Conservation (phyloP, 2,888 invertebrate genomes). For the Chymomyza procnemis region DNA sequence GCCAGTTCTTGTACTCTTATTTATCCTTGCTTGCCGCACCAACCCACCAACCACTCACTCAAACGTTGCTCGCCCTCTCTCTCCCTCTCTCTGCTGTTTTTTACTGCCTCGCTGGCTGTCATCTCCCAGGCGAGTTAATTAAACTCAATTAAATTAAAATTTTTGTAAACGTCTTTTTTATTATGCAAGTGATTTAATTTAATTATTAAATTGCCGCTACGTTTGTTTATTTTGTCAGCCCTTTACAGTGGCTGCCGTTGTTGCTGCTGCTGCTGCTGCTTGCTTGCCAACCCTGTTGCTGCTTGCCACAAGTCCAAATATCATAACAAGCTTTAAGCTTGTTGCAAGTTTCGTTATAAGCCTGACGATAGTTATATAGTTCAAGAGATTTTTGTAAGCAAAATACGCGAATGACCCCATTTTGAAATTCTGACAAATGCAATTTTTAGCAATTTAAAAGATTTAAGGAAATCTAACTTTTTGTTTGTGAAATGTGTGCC, state of each 20-base stretch:
- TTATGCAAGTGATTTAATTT: conserved; percentile 73
- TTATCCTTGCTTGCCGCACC: conserved; percentile 24
- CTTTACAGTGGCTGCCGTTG: not conserved
- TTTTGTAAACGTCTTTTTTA: conserved; percentile 68
- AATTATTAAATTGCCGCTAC: conserved; percentile 68
- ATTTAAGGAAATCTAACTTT: too few relatives aligned
- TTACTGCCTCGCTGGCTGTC: conserved; percentile 55
- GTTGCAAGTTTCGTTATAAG: too few relatives aligned
- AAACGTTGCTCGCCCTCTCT: not conserved
- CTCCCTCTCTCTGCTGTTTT: conserved; percentile 19
- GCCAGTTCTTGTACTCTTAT: conserved; percentile 26
- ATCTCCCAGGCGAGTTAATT: conserved; percentile 77
- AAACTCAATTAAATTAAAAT: conserved; percentile 77
- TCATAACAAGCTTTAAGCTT: too few relatives aligned
- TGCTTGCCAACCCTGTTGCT: not conserved
- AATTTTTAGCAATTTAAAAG: too few relatives aligned
- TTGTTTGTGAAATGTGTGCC: too few relatives aligned
- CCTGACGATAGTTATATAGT: too few relatives aligned
- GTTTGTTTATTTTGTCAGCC: conserved; percentile 52
- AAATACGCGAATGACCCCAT: too few relatives aligned
- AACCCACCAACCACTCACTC: not conserved
- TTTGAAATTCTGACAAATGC: too few relatives aligned
- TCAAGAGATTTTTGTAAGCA: too few relatives aligned
- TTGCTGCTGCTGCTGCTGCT: not conserved
- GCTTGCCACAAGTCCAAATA: not conserved